phyloP scores from a whole-genome alignment of 1,140 invertebrate genomes.

The Plutomurus gul region DNA sequence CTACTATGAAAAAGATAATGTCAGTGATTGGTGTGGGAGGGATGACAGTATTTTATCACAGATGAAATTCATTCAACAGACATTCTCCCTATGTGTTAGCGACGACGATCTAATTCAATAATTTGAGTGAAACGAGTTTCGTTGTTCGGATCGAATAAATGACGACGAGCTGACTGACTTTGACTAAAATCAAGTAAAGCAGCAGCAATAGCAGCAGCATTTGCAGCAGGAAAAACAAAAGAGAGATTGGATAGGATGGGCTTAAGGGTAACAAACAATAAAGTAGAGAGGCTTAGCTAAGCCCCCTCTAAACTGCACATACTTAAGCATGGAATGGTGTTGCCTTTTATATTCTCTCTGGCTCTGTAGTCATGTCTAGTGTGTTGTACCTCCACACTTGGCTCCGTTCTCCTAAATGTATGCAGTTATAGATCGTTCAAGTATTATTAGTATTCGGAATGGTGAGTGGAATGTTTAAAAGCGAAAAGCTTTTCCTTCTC shows the following conservation, averaged over 20 bases:
- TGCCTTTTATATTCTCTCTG: no score
- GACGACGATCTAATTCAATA: conserved; percentile 4
- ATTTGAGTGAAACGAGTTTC: conserved; percentile 5
- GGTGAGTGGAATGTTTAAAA: neutral
- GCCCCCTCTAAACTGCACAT: neutral
- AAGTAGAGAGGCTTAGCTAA: neutral
- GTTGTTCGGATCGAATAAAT: conserved; percentile 8
- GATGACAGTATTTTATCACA: neutral
- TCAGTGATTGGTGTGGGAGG: neutral
- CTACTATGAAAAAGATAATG: no score
- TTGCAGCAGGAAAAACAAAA: neutral
- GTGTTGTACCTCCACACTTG: neutral
- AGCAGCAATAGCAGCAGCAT: neutral
- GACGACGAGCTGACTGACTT: neutral
- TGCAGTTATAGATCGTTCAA: neutral
- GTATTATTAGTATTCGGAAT: conserved; percentile 17
- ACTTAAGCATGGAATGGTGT: neutral
- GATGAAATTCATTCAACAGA: conserved; percentile 17
- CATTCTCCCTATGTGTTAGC: neutral
- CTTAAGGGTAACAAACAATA: neutral
- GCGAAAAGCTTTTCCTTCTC: neutral
- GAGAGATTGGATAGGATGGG: neutral
- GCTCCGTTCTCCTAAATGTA: neutral
- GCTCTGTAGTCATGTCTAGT: no score
- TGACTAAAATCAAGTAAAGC: neutral